Percentiles rank a stretch among this genome's conserved stretches.
Conservation (phyloP, 1,140 invertebrate species). For the Probaryconus sp. region DNA sequence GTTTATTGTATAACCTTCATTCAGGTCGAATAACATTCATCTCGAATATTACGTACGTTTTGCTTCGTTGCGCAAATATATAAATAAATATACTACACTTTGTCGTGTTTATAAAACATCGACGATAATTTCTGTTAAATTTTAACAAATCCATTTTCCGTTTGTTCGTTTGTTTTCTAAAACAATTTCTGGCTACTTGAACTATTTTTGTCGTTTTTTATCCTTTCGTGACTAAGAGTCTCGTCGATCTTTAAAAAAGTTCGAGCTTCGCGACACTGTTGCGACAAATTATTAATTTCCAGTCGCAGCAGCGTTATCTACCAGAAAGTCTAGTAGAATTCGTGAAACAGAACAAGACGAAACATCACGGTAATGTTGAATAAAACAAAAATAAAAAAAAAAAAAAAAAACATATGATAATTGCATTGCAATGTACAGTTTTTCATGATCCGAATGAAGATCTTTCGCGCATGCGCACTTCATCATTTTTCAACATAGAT, state of each 20-base stretch:
- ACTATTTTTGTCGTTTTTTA: slow-evolving; percentile 43
- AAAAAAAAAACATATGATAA: slow-evolving; percentile 42
- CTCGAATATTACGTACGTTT: slow-evolving; percentile 63
- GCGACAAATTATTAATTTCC: not conserved
- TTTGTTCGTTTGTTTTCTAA: slow-evolving; percentile 66
- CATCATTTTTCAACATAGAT: slow-evolving; percentile 7
- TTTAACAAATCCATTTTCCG: slow-evolving; percentile 74
- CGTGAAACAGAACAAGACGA: slow-evolving; percentile 36
- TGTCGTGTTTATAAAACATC: slow-evolving; percentile 78
- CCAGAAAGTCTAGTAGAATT: slow-evolving; percentile 27
- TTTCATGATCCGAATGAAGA: slow-evolving; percentile 56
- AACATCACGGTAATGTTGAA: slow-evolving; percentile 44
- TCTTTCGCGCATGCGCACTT: slow-evolving; percentile 17
- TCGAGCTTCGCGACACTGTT: slow-evolving; percentile 17
- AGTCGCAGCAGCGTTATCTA: slow-evolving; percentile 2
- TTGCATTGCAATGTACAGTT: slow-evolving; percentile 56
- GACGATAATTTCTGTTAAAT: slow-evolving; percentile 77
- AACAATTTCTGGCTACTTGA: slow-evolving; percentile 66
- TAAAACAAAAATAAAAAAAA: too few relatives aligned
- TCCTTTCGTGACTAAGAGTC: slow-evolving; percentile 34
- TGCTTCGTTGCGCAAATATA: slow-evolving; percentile 73
- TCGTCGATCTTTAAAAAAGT: slow-evolving; percentile 22
- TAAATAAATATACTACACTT: slow-evolving; percentile 75
- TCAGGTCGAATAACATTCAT: slow-evolving; percentile 63
- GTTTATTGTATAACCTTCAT: slow-evolving; percentile 63